Conservation (phyloP, 1,140 invertebrate species). For the Drosophila aff. region DNA sequence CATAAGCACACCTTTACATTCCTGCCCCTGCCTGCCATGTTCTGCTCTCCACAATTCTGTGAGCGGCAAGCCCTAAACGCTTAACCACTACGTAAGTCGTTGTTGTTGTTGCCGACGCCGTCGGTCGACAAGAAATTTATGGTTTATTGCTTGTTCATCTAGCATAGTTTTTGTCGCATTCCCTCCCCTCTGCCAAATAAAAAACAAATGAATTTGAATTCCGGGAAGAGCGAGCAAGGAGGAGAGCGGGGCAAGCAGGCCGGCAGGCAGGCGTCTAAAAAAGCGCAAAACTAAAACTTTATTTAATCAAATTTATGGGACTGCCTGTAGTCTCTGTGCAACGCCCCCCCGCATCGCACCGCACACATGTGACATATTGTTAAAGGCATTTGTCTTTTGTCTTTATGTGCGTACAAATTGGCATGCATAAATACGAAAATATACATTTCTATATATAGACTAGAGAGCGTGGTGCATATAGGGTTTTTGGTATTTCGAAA, state of each 20-base stretch:
- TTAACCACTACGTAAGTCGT: constrained; percentile 46
- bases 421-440: constrained; percentile 27
- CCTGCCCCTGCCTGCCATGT: constrained; percentile 4
- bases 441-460: background rate
- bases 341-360: background rate
- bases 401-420: constrained; percentile 48
- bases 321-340: constrained; percentile 24
- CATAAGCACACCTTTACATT: constrained; percentile 64
- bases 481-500: constrained; percentile 19
- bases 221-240: background rate
- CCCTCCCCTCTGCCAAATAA: constrained; percentile 57
- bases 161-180: constrained; percentile 81
- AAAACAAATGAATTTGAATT: constrained; percentile 45
- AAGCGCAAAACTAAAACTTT: constrained; percentile 75
- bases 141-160: constrained; percentile 83
- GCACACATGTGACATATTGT: constrained; percentile 69
- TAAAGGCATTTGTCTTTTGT: constrained; percentile 61
- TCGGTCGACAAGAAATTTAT: constrained; percentile 76
- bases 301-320: constrained; percentile 82
- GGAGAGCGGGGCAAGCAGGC: background rate
- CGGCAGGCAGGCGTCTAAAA: constrained; percentile 30
- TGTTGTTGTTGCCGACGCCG: constrained; percentile 34
- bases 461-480: constrained; percentile 3
- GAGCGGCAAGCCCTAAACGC: constrained; percentile 64
- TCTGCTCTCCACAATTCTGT: constrained; percentile 18